Evolutionary conservation across 2,797 vertebrate genomes (phyloP), one percentile per base, ranked within the genome.

Genomic region (Xenopus petersii): DNA sequence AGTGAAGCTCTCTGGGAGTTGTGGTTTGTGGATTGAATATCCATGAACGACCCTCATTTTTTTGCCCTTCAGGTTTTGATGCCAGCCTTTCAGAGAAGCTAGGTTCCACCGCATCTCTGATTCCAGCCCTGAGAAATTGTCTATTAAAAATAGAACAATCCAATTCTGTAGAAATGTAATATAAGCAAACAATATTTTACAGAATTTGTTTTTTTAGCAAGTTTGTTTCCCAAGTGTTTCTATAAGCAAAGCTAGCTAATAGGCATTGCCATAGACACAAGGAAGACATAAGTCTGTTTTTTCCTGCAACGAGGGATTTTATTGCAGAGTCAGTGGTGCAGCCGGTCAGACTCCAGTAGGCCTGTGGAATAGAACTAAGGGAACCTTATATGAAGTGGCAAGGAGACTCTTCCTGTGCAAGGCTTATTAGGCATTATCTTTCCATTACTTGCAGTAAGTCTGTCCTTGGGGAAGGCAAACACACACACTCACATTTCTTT

Each of bases 391-490:
- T 48, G 51, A 51, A 63, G 24, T 42, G 54, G 51, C 59, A 55
- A 71, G 56, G 16, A 73, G 59, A 72, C 26, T 26, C 56, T 56
- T 73, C 65, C 49, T 73, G 48, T 48, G n/a, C 58, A 17, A 33
- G 66, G 58, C 48, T 70, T 69, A 65, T 70, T 64, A 73, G 65
- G 69, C 69, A 64, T 69, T 78, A 69, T 36, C 65, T 65, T 69
- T 69, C 71, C 76, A 78, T 78, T 69, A 78, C 65, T 69, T 69
- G 64, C 49, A 69, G 21, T 67, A 17, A 48, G n/a, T 46, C 56
- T 17, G 46, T 78, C 76, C 66, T 69, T 49, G 42, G 65, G 71
- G 76, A 74, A 62, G n/a, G 51, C 60, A 51, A 60, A 11, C 26
- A 30, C 26, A 30, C 59, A 49, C 46, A 46, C 54, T 71, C 75